Evolutionary conservation across 64 coral and sea anemone genomes (phyloP), one percentile per base, ranked within the genome.

Genomic region (Dendronephthya gigantea): DNA sequence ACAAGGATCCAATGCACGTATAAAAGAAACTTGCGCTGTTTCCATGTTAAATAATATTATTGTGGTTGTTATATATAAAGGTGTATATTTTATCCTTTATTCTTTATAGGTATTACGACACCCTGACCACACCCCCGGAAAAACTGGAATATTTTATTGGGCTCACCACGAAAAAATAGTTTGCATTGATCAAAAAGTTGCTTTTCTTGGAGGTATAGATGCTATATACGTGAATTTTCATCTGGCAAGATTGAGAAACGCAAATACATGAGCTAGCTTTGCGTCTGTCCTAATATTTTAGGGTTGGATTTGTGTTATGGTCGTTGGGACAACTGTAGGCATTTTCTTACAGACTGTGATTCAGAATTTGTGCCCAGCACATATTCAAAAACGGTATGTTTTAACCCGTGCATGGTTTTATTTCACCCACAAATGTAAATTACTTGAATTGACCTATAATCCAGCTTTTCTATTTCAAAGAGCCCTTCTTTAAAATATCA

Each of bases 131-230:
- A 84, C 90, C 22, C 88, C 94, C 48, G 94, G 94, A 9, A 66
- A 66, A 66, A 82, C 89, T 86, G 91, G 94, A 19, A 88, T 97
- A 30, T 79, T 97, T 2, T 92, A 92, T 33, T 97, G 94, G 94
- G 94, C 94, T 2, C 94, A 97, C 40, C 94, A 97, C 43, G 94
- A 97, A 65, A 97, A 97, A 82, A 89, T 97, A 28, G 94, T 97
- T 47, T 88, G 70, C 13, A 23, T 97, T 82, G 94, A 97, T 74
- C 94, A 97, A 84, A 97, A 93, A 52, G 86, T 97, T 29, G 89
- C 91, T 40, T 97, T 93, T 52, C 70, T 97, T 83, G 94, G 94
- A 90, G 94, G 94, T 96, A 45, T 45, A 89, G 75, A 50, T 35
- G 19, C 30, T 56, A 25, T 15, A 32, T 55, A n/a, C n/a, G n/a